Base-by-base conservation (phyloP, 2,113 vertebrate species). In the Blennius ocellaris region DNA sequence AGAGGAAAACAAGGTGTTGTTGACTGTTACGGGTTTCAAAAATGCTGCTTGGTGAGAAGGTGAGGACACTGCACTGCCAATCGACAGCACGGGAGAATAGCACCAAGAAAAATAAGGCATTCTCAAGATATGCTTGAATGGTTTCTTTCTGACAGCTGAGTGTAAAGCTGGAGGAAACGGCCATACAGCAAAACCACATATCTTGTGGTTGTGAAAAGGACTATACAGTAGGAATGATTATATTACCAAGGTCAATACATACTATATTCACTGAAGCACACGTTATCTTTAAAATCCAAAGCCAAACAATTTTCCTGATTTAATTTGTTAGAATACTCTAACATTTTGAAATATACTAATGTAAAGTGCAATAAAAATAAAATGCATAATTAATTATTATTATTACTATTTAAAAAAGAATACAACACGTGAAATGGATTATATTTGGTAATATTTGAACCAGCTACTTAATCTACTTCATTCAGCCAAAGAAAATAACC, bases 81-180 rank as follows among this genome's bases (percentile, higher is more conserved):
- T 71, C 75, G 41, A 4, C n/a, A 50, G 61, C 45, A 68, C 62
- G 41, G 58, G 56, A 75, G 50, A 72, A 52, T 41, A 55, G 69
- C 17, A 43, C 37, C 11, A 67, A 54, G n/a, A 55, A 48, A 52
- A 39, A 30, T 8, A 73, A n/a, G 17, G 44, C 16, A 54, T 65
- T 71, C 41, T 70, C 47, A 64, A 38, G 65, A 60, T 48, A 49
- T 49, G 55, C 57, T 79, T 61, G 73, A 73, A 72, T 65, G 60
- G 38, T 52, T 70, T 54, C 16, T 37, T 51, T 52, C 14, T 77
- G 65, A 73, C 60, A 80, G 69, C 12, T n/a, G 12, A 68, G 16
- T 36, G 63, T 37, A 63, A 30, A 45, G 58, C 45, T 61, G 41
- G 37, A 53, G 62, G 41, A 76, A 73, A 30, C 43, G 30, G 47